Evolutionary conservation across 1,140 invertebrate genomes (phyloP).

Genomic region (Trialeurodes vaporariorum): DNA sequence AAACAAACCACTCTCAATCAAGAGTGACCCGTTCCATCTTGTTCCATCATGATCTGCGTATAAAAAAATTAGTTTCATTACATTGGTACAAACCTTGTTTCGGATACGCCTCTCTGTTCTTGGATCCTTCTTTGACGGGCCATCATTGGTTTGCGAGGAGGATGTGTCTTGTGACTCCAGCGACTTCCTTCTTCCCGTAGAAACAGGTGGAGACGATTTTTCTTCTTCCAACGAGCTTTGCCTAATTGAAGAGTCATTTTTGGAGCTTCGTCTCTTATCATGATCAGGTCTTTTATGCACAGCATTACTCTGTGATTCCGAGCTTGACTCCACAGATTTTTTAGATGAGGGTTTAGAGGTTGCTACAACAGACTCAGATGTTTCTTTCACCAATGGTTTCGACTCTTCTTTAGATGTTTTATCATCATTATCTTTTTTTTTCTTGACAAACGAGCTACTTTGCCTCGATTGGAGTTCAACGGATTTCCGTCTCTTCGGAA

Average conservation of each 20-base stretch:
- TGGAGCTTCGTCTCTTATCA: conserved; percentile 9
- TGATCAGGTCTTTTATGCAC: conserved; percentile 8
- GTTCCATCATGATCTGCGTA: no score
- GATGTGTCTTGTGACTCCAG: conserved; percentile 22
- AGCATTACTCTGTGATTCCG: conserved; percentile 26
- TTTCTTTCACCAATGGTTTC: no score
- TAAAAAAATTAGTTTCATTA: conserved; percentile 5
- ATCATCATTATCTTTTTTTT: no score
- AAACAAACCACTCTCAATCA: no score
- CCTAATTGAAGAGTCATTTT: conserved; percentile 8
- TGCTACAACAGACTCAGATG: no score
- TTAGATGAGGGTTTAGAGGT: no score
- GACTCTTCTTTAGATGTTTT: no score
- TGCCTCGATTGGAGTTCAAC: no score
- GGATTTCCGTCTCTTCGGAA: no score
- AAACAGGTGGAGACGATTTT: neutral
- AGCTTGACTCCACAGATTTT: conserved; percentile 25
- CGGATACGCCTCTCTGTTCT: conserved; percentile 48
- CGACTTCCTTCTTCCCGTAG: conserved; percentile 18
- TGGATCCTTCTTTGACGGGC: conserved; percentile 42
- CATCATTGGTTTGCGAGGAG: conserved; percentile 30
- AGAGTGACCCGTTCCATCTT: no score
- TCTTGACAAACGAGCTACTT: no score
- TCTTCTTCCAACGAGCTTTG: conserved; percentile 1
- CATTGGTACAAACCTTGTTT: conserved; percentile 43